These are phyloP conservation scores for Phrynocephalus vlangalii DNA, from an alignment of 2,797 vertebrate genomes.

Conservation along the genomic window DNA sequence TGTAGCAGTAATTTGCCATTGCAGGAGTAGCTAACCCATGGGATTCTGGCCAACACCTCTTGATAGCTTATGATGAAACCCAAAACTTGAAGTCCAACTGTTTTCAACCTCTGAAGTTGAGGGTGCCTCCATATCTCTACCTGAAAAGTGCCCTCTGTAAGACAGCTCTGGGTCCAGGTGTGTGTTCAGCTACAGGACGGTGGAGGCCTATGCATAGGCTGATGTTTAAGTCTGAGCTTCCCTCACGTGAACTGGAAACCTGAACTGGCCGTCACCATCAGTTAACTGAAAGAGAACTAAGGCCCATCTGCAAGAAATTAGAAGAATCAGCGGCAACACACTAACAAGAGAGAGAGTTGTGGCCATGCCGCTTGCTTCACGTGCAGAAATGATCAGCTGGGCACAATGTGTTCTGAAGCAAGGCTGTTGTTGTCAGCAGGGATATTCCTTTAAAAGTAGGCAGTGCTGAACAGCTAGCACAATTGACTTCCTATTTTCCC, in stretches of 20 bases:
- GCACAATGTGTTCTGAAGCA: slow-evolving; percentile 19
- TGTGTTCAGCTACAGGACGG: background rate
- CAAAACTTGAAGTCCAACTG: background rate
- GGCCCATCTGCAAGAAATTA: slow-evolving; percentile 26
- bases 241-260: background rate
- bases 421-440: slow-evolving; percentile 14
- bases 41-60: background rate
- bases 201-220: background rate
- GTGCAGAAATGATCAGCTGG: slow-evolving; percentile 5
- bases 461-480: slow-evolving; percentile 22
- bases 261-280: slow-evolving; percentile 5
- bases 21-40: background rate
- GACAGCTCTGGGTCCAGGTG: background rate
- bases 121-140: background rate
- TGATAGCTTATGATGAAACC: background rate
- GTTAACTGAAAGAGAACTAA: slow-evolving; percentile 24
- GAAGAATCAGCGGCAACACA: slow-evolving; percentile 25
- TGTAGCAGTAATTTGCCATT: no score
- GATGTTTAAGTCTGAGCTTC: no score
- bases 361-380: slow-evolving; percentile 18
- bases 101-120: background rate
- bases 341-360: slow-evolving; percentile 37
- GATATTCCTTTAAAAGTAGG: slow-evolving; percentile 39
- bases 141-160: background rate
- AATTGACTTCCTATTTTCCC: slow-evolving; percentile 17